These are phyloP conservation scores for Acanthacorydalis orientalis DNA, from an alignment of 2,888 invertebrate species.

Conservation along the genomic window DNA sequence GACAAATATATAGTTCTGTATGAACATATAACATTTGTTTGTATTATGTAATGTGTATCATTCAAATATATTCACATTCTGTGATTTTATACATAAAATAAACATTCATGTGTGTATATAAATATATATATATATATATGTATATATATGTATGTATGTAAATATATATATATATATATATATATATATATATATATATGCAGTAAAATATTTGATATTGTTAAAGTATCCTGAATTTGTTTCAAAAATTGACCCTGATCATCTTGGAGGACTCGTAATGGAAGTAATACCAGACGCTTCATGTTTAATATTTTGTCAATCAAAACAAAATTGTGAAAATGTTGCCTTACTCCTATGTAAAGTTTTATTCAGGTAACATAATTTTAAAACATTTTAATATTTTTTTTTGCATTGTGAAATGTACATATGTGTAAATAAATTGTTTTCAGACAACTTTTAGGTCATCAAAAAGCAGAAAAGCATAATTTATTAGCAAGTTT, in stretches of 20 bases:
- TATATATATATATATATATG: no score
- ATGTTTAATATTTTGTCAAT: conserved; percentile 84
- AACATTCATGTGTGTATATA: no score
- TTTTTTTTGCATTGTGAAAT: neutral
- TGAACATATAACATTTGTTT: no score
- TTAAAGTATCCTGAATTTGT: conserved; percentile 42
- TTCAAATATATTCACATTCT: no score
- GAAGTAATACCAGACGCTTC: conserved; percentile 67
- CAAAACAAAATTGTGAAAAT: conserved; percentile 84
- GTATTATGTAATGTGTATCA: no score
- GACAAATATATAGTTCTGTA: no score
- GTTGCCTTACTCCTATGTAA: conserved; percentile 50
- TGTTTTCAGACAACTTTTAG: conserved; percentile 30
- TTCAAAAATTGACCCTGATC: conserved; percentile 56
- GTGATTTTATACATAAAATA: no score
- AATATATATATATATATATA: no score
- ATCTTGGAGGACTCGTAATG: conserved; percentile 57
- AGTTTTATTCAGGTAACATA: neutral
- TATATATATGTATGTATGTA: no score
- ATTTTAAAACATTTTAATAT: neutral
- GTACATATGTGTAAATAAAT: conserved; percentile 3
- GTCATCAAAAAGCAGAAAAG: conserved; percentile 41
- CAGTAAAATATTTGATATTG: neutral
- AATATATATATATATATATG: no score
- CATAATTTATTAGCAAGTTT: conserved; percentile 41